A percentile compares a stretch with the other conserved stretches of the same genome.
These are phyloP conservation scores for Tetranychus truncatus DNA, from an alignment of 2,888 invertebrate species.

Conservation along the genomic window DNA sequence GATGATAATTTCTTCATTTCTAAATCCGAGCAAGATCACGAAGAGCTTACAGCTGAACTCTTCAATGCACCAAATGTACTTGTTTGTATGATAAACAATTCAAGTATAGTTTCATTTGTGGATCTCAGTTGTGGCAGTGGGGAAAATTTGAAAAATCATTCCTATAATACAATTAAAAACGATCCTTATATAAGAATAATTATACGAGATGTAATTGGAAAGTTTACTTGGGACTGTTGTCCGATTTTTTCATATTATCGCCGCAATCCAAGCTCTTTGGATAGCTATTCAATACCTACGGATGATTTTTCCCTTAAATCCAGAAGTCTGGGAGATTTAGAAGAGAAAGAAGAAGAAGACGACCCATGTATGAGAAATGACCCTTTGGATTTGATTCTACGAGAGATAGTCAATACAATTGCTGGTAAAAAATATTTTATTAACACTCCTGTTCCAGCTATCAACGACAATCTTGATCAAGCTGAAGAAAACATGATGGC, in stretches of 20 bases:
- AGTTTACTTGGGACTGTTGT: conserved; percentile 88
- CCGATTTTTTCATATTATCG: conserved; percentile 46
- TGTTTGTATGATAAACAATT: conserved; percentile 60
- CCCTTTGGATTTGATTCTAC: conserved; percentile 8
- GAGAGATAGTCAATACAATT: background rate
- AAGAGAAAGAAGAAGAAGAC: conserved; percentile 11
- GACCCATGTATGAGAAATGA: background rate
- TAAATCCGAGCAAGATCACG: conserved; percentile 23
- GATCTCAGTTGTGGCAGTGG: conserved; percentile 41
- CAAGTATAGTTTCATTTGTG: conserved; percentile 64
- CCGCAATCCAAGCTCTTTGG: background rate
- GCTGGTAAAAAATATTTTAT: conserved; percentile 11
- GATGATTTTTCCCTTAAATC: conserved; percentile 25
- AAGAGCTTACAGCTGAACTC: conserved; percentile 55
- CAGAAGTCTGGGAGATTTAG: background rate
- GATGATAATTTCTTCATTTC: conserved; percentile 44
- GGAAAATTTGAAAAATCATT: background rate
- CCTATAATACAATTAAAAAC: background rate
- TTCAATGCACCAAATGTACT: conserved; percentile 65
- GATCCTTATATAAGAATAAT: conserved; percentile 51
- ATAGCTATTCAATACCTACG: conserved; percentile 1
- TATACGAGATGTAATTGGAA: conserved; percentile 73
- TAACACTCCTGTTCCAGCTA: conserved; percentile 12
- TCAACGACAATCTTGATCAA: conserved; percentile 13
- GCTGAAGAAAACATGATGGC: conserved; percentile 22